Conservation (phyloP, 2,113 vertebrate species). For the Nettapus auritus region DNA sequence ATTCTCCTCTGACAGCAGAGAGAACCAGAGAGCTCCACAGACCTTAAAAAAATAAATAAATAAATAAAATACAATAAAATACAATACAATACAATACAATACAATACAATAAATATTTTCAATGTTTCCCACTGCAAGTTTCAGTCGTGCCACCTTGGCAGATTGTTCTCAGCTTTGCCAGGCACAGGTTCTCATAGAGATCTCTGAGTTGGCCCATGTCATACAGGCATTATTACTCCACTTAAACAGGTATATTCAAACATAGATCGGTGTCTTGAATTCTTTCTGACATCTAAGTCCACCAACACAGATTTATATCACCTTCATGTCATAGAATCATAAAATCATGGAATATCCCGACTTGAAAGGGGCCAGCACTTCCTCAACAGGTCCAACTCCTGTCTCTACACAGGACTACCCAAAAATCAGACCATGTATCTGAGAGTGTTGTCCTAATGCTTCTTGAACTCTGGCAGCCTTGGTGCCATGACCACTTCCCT, state of each 20-base stretch:
- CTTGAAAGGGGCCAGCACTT: not conserved
- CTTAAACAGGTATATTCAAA: not conserved
- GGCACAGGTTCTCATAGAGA: not conserved
- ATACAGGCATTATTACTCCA: not conserved
- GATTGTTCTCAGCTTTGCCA: not conserved
- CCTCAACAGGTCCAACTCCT: not conserved
- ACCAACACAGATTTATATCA: not conserved
- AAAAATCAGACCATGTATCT: not conserved
- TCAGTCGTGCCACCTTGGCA: not conserved
- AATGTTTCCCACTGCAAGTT: not conserved
- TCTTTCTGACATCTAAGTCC: not conserved
- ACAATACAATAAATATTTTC: not conserved
- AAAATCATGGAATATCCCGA: not conserved
- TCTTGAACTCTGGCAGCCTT: not conserved
- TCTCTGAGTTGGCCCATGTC: not conserved
- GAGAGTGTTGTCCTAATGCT: not conserved
- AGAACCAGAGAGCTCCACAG: not conserved
- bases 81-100: no score
- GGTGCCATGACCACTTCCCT: not conserved
- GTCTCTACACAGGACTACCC: not conserved
- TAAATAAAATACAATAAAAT: no score
- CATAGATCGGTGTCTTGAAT: not conserved
- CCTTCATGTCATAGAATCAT: not conserved
- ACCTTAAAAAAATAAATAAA: not conserved
- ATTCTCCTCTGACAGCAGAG: not conserved